Base-by-base conservation (phyloP, 2,113 vertebrate genomes). In the Carettochelys insculpta region DNA sequence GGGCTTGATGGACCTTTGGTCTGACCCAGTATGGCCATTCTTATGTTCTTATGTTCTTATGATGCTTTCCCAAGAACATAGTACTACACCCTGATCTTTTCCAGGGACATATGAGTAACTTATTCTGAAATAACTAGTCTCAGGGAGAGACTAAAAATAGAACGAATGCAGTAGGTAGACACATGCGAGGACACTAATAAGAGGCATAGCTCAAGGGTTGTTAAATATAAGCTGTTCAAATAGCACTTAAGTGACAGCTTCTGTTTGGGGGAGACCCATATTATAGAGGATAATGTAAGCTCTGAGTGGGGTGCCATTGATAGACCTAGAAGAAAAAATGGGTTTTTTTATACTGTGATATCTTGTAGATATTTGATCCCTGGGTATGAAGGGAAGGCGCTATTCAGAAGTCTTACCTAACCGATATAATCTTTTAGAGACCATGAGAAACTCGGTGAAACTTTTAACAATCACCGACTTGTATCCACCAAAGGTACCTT, bases 121-220 rank as follows among this genome's bases (percentile, higher is more conserved):
- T 90, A 84, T 61, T 92, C 91, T 82, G 76, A 91, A 96, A 95
- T 71, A 95, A 84, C 51, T 38, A 91, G 12, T 51, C 80, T 94
- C 61, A 65, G 45, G 87, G n/a, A 89, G 94, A 95, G 90, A 92
- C 90, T 82, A 38, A 92, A 84, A 38, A 11, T 82, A 3, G 58
- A 83, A 94, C 80, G 91, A 94, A 80, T 91, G 76, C 71, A 92
- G 80, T 65, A 34, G 31, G 16, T n/a, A 65, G 77, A n/a, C 83
- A 29, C 11, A 88, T 3, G 38, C 19, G 58, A 79, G 43, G 90
- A 80, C 68, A 88, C 73, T 27, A 77, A 34, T 13, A 90, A 76
- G 92, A 2, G 2, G n/a, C 19, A 61, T 82, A 43, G 90, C 80
- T 75, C 83, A 77, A 0, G 1, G 75, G 77, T 79, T 81, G 5